These are phyloP conservation scores for Chanos chanos DNA, from an alignment of 2,797 vertebrate genomes.

Conservation along the genomic window DNA sequence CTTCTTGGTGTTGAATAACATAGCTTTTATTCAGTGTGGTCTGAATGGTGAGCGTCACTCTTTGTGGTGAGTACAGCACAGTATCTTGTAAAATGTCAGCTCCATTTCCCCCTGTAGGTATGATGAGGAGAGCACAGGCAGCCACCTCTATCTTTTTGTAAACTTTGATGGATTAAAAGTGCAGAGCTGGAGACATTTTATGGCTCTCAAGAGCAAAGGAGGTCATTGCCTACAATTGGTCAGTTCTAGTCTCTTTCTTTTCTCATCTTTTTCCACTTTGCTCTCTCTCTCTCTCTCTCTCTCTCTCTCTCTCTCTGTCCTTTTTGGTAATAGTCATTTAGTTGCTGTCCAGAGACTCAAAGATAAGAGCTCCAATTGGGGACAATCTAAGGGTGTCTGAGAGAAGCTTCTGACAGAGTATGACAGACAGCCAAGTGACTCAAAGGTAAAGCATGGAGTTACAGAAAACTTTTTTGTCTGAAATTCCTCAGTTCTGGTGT, in stretches of 20 bases:
- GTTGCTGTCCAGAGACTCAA: constrained; percentile 15
- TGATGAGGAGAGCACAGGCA: constrained; percentile 34
- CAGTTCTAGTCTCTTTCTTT: constrained; percentile 26
- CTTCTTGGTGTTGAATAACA: neutral
- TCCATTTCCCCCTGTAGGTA: constrained; percentile 36
- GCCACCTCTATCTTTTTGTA: neutral
- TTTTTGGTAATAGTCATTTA: neutral
- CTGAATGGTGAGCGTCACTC: constrained; percentile 16
- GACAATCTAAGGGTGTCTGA: constrained; percentile 38
- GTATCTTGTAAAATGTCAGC: constrained; percentile 35
- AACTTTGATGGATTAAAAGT: constrained; percentile 68
- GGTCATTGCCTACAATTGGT: constrained; percentile 48
- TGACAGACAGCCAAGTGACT: constrained; percentile 9
- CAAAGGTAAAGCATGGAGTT: constrained; percentile 4
- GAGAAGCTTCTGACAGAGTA: constrained; percentile 34
- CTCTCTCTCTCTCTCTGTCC: constrained; percentile 4
- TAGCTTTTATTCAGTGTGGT: too few species aligned
- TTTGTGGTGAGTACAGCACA: constrained; percentile 36
- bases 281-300: neutral
- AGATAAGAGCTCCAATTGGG: constrained; percentile 49
- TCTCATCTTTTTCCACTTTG: neutral
- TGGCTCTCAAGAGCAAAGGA: constrained; percentile 42
- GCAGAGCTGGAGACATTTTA: constrained; percentile 56
- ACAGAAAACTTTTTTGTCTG: neutral
- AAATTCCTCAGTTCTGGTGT: too few species aligned